Conservation (phyloP, 2,888 invertebrate genomes). For the Craniophora ligustri region DNA sequence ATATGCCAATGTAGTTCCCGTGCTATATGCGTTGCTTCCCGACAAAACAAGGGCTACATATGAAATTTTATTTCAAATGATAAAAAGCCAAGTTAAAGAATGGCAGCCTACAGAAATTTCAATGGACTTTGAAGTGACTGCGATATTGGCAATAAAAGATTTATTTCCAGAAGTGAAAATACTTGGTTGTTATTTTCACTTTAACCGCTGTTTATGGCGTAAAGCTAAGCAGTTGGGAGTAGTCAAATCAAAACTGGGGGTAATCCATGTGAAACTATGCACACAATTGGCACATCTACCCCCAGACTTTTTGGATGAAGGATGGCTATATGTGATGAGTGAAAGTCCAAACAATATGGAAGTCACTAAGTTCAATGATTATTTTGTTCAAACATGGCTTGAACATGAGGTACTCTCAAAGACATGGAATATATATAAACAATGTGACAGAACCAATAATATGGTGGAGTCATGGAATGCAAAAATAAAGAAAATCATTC, state of each 20-base stretch:
- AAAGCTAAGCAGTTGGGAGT: not conserved
- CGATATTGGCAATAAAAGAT: conserved; percentile 13
- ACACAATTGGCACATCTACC: not conserved
- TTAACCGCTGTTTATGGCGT: not conserved
- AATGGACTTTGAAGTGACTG: conserved; percentile 32
- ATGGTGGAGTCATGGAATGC: conserved; percentile 25
- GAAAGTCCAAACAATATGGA: not conserved
- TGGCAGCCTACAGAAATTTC: conserved; percentile 21
- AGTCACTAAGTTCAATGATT: not conserved
- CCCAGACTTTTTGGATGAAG: not conserved
- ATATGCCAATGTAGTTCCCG: conserved; percentile 31
- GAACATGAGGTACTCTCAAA: conserved; percentile 5
- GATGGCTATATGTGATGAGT: not conserved
- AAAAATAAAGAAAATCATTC: conserved; percentile 18
- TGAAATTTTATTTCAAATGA: conserved; percentile 30
- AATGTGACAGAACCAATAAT: conserved; percentile 17
- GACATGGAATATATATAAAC: conserved; percentile 8
- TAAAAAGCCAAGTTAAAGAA: conserved; percentile 33
- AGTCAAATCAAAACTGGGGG: not conserved
- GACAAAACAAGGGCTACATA: conserved; percentile 28
- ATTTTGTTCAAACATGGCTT: not conserved
- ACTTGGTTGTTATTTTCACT: not conserved
- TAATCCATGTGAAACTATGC: not conserved
- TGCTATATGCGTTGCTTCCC: conserved; percentile 39
- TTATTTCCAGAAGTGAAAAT: conserved; percentile 5